phyloP scores from a whole-genome alignment of 2,113 vertebrate genomes.

The Columbina picui region DNA sequence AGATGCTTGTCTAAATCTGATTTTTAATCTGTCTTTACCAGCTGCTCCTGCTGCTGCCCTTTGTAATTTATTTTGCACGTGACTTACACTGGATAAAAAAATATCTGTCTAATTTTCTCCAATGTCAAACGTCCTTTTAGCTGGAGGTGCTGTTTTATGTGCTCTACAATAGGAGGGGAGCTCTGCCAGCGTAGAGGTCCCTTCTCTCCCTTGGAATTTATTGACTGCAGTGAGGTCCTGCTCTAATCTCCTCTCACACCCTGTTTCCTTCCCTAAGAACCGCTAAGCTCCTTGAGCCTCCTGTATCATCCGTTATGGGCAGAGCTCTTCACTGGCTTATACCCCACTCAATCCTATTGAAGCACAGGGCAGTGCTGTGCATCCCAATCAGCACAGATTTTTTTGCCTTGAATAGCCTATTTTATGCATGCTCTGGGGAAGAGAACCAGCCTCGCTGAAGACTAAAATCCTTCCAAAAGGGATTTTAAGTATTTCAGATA shows the following conservation, averaged over 20 bases:
- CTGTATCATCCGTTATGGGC: background rate
- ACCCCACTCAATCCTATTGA: background rate
- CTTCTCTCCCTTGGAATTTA: slow-evolving; percentile 33
- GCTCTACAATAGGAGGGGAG: background rate
- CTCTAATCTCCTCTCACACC: slow-evolving; percentile 45
- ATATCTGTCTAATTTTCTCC: background rate
- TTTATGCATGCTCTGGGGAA: background rate
- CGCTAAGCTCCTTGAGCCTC: slow-evolving; percentile 35
- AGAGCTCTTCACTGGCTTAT: slow-evolving; percentile 5
- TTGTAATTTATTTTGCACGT: background rate
- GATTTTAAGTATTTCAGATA: slow-evolving; percentile 24
- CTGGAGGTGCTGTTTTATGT: background rate
- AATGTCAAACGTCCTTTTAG: background rate
- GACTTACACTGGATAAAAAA: background rate
- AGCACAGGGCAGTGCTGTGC: background rate
- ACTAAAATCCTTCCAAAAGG: slow-evolving; percentile 34
- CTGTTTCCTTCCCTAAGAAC: slow-evolving; percentile 20
- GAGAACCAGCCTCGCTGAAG: background rate
- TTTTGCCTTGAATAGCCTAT: background rate
- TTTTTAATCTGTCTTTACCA: slow-evolving; percentile 46
- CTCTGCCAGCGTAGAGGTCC: background rate
- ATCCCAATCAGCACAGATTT: background rate
- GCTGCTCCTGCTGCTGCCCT: slow-evolving; percentile 44
- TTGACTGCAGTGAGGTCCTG: background rate
- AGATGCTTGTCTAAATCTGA: slow-evolving; percentile 14